Conservation (phyloP, 2,113 vertebrate genomes). For the Arenaria interpres region DNA sequence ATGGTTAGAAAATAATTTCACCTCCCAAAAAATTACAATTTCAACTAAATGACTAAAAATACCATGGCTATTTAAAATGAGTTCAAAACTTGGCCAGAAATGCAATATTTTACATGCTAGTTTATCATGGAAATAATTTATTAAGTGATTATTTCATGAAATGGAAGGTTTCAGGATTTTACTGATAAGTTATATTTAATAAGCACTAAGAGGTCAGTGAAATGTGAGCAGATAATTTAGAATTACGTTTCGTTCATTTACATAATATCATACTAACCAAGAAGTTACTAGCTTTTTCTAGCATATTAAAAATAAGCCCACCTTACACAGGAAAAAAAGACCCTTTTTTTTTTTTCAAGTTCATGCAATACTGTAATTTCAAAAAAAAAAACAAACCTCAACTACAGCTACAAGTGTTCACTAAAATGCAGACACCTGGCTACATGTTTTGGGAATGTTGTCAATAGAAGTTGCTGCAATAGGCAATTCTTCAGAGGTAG, state of each 20-base stretch:
- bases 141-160: background rate
- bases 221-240: background rate
- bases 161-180: background rate
- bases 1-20: background rate
- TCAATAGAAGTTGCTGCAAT: background rate
- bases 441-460: background rate
- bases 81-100: background rate
- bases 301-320: background rate
- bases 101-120: background rate
- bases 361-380: background rate
- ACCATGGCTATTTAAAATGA: background rate
- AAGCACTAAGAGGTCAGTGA: background rate
- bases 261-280: background rate
- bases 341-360: background rate
- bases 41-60: background rate
- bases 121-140: background rate
- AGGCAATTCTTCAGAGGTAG: background rate
- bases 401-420: background rate
- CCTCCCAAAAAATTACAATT: background rate
- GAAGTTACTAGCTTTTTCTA: background rate
- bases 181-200: background rate
- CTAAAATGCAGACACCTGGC: background rate
- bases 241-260: background rate
- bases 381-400: background rate
- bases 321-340: background rate